These are phyloP conservation scores for Octonoba sinensis DNA, from an alignment of 2,888 invertebrate genomes.

Conservation along the genomic window DNA sequence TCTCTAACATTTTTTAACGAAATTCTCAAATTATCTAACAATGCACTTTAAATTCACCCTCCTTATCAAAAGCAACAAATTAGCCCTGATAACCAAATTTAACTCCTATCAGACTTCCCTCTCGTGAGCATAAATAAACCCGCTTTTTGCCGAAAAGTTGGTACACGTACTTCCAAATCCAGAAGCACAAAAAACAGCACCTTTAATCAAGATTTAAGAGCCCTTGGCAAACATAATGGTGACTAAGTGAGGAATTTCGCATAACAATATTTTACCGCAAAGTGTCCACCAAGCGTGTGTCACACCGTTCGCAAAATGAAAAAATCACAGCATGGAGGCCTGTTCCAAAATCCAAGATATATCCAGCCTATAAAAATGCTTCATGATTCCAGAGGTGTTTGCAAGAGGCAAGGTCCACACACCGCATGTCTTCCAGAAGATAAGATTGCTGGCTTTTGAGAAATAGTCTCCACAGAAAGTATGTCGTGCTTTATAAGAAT, in stretches of 20 bases:
- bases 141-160: conserved; percentile 2
- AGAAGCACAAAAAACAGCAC: conserved; percentile 41
- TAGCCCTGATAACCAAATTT: conserved; percentile 20
- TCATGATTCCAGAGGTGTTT: conserved; percentile 57
- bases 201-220: conserved; percentile 53
- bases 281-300: conserved; percentile 19
- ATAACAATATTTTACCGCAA: conserved; percentile 56
- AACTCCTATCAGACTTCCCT: conserved; percentile 19
- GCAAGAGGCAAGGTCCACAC: conserved; percentile 35
- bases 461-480: conserved; percentile 25
- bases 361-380: conserved; percentile 58
- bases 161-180: conserved; percentile 3
- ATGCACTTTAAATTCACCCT: conserved; percentile 2
- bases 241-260: conserved; percentile 56
- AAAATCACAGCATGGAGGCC: conserved; percentile 55
- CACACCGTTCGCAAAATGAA: conserved; percentile 21
- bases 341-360: conserved; percentile 49
- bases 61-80: not conserved
- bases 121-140: conserved; percentile 26
- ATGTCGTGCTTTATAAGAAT: conserved; percentile 51
- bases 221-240: conserved; percentile 33
- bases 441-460: conserved; percentile 52
- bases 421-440: conserved; percentile 36
- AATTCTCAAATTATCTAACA: too few relatives aligned
- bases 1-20: too few relatives aligned